Evolutionary conservation across 2,797 vertebrate genomes (phyloP), one percentile per base, ranked within the genome.

Genomic region (Anguilla anguilla): DNA sequence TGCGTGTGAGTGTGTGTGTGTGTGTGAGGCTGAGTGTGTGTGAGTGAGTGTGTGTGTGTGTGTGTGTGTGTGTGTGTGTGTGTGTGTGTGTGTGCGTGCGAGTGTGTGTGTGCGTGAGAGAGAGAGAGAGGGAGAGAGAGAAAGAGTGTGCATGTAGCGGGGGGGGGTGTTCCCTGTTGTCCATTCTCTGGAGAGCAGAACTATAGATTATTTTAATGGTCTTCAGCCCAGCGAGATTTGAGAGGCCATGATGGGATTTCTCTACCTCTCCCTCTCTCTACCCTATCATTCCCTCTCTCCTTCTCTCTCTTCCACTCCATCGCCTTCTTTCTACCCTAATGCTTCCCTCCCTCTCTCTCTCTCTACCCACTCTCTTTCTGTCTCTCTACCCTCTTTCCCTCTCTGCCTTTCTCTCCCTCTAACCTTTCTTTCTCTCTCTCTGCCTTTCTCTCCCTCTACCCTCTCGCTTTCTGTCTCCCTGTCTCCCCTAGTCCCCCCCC

Each of bases 41-140:
- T 4, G 49, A 7, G 49, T 51, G 49, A 7, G 49, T 4, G 49
- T 51, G 1, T 4, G 49, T 5, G 49, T 5, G 35, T 0, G 49
- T 4, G 49, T 0, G 49, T 51, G 3, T 1, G 49, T 4, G 49
- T 4, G 1, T 4, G 49, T 4, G 49, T 51, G 2, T 1, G 49
- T 51, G 49, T 1, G 49, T 51, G 49, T 0, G 49, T 5, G 49
- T 0, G 49, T 5, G 49, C 0, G 49, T 5, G 4, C 5, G 49
- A 0, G 49, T 35, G 35, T 35, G 35, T 1, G 35, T 35, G 1
- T 35, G 35, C 1, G 35, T 35, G 35, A 35, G 35, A 35, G 35
- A 35, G 35, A 35, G 87, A 89, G 69, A 89, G 89, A 77, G 86
- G 64, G 90, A 87, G 85, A 88, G 87, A 85, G 91, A 88, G 91